phyloP scores from a whole-genome alignment of 2,113 vertebrate species.

The Beaufortia kweichowensis region DNA sequence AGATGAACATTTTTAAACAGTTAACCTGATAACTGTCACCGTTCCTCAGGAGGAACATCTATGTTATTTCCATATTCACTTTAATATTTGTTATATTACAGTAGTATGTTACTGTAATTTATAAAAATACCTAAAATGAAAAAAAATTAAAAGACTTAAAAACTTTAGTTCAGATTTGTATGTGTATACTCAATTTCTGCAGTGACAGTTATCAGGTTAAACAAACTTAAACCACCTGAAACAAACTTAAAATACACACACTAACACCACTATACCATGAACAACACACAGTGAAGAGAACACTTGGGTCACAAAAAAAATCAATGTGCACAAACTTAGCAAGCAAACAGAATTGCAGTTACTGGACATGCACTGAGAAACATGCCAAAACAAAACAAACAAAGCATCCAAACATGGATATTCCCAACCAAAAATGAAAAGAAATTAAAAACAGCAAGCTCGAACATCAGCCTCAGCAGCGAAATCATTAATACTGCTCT shows the following conservation, averaged over 20 bases:
- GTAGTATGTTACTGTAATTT: no score
- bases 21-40: no score
- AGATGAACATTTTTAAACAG: neutral
- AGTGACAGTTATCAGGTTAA: no score
- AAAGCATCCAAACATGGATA: constrained; percentile 37
- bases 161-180: no score
- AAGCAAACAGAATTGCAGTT: constrained; percentile 48
- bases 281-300: constrained; percentile 57
- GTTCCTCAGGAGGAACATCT: no score
- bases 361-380: constrained; percentile 46
- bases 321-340: constrained; percentile 38
- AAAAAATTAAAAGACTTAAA: no score
- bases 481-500: constrained; percentile 58
- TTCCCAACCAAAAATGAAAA: neutral
- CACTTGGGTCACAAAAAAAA: constrained; percentile 50
- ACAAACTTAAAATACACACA: constrained; percentile 25
- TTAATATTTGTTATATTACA: no score
- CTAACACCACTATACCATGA: constrained; percentile 45
- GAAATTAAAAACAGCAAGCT: constrained; percentile 38
- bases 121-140: no score
- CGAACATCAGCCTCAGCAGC: constrained; percentile 56
- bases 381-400: constrained; percentile 45
- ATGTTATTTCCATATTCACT: no score
- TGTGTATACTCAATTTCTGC: no score
- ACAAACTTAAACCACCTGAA: constrained; percentile 2